Conservation (phyloP, 1,140 invertebrate species). For the Arion vulgaris region DNA sequence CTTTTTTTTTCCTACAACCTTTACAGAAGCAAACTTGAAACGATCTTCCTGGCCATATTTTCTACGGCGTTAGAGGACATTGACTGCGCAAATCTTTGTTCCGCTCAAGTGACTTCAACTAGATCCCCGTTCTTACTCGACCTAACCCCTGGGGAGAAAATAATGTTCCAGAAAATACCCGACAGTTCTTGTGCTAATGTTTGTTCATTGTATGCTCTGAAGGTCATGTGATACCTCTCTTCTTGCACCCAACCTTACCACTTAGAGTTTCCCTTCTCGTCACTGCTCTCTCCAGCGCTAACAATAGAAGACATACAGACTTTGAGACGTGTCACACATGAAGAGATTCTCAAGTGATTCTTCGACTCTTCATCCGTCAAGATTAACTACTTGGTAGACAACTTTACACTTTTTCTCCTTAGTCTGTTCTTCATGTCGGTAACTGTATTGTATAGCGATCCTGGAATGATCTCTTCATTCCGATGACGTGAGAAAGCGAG, state of each 20-base stretch:
- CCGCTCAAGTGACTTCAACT: background rate
- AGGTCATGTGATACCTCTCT: background rate
- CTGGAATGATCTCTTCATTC: no score
- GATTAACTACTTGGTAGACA: background rate
- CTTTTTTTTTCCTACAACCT: background rate
- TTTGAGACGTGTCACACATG: background rate
- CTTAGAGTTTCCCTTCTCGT: background rate
- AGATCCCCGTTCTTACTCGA: background rate
- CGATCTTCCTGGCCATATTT: background rate
- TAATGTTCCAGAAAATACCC: background rate
- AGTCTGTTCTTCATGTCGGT: background rate
- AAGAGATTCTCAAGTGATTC: background rate
- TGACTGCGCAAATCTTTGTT: background rate
- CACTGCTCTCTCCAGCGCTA: background rate
- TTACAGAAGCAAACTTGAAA: background rate
- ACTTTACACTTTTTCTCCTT: background rate
- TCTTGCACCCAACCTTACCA: background rate
- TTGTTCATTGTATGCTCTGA: background rate
- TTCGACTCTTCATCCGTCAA: background rate
- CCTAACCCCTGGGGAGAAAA: background rate
- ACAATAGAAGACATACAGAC: background rate
- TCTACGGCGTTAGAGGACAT: background rate
- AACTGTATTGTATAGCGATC: background rate
- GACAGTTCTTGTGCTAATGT: background rate
- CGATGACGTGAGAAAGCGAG: background rate